Evolutionary conservation across 2,113 vertebrate species (phyloP).

Genomic region (Heterotilapia buettikoferi): DNA sequence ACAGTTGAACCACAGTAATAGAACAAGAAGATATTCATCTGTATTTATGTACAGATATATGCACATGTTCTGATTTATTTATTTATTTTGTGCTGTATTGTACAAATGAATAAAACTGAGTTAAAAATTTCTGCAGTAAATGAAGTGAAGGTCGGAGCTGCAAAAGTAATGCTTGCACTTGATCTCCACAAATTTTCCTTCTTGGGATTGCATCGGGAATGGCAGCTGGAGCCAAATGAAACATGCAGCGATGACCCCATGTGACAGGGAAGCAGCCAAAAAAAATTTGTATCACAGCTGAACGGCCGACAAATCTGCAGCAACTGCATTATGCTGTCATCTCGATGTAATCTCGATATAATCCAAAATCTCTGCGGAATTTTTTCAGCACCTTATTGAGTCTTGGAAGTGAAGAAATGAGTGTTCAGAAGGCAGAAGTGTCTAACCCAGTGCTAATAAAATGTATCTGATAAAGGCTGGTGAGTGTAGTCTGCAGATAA

Average conservation of each 20-base stretch:
- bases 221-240: neutral
- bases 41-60: neutral
- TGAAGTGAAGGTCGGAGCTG: neutral
- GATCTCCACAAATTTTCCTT: neutral
- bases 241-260: neutral
- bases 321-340: neutral
- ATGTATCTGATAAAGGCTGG: neutral
- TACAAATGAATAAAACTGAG: neutral
- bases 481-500: neutral
- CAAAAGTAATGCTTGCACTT: neutral
- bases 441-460: neutral
- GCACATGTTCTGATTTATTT: neutral
- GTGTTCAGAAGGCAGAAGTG: neutral
- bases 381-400: neutral
- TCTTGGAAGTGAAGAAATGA: neutral
- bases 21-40: neutral
- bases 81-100: neutral
- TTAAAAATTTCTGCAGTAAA: neutral
- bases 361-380: neutral
- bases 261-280: neutral
- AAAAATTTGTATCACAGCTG: fast-evolving
- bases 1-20: neutral
- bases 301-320: neutral
- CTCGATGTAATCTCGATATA: neutral
- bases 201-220: neutral